Conservation (phyloP, 1,140 invertebrate species). For the Trichomalopsis sarcophagae region DNA sequence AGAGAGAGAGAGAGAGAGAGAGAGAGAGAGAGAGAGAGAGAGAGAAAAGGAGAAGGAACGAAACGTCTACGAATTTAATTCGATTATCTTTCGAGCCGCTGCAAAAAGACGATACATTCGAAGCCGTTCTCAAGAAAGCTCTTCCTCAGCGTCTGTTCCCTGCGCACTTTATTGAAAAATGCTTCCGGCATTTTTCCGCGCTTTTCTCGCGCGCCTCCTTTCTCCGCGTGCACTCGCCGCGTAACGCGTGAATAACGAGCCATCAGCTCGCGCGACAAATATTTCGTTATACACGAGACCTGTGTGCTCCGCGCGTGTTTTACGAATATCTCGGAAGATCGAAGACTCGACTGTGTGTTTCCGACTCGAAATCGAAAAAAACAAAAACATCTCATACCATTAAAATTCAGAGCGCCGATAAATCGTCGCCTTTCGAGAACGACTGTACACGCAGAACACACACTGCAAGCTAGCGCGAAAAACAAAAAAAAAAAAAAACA, state of each 20-base stretch:
- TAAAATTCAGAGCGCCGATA: background rate
- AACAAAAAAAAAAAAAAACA: too few relatives aligned
- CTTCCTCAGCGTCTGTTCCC: background rate
- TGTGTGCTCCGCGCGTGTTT: too few relatives aligned
- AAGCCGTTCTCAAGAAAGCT: background rate
- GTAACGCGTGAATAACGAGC: background rate
- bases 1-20: background rate
- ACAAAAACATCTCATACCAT: background rate
- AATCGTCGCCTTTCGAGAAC: background rate
- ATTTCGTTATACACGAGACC: background rate
- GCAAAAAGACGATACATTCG: background rate
- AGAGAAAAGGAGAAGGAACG: background rate
- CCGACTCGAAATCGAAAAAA: background rate
- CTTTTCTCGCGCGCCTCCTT: background rate
- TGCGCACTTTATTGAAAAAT: background rate
- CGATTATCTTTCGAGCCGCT: constrained; percentile 31
- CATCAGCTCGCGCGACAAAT: background rate
- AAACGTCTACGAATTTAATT: constrained; percentile 29
- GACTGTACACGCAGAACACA: too few relatives aligned
- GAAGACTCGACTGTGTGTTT: too few relatives aligned
- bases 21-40: background rate
- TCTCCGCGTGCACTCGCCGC: background rate
- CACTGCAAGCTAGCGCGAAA: too few relatives aligned
- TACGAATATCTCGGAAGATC: too few relatives aligned
- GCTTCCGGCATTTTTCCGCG: background rate